Evolutionary conservation across 2,888 invertebrate species (phyloP).

Genomic region (Sylvicola cinctus): DNA sequence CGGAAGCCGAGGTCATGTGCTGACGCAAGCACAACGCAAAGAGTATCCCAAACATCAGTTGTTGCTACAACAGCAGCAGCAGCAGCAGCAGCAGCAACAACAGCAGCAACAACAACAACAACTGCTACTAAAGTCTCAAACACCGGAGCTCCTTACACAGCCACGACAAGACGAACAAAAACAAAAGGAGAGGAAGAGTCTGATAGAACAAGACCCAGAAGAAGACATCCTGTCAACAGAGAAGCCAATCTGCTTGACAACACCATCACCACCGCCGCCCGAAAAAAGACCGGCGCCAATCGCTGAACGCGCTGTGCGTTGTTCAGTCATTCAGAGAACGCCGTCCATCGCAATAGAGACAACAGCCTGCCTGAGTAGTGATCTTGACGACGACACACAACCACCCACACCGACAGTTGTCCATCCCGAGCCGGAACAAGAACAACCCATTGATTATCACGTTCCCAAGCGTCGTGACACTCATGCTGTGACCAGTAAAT

Average conservation of each 20-base stretch:
- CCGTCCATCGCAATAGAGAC: constrained; percentile 26
- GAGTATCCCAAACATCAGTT: no score
- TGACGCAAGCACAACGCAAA: constrained; percentile 65
- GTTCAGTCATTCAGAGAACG: constrained; percentile 68
- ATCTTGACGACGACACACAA: constrained; percentile 28
- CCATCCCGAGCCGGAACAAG: constrained; percentile 45
- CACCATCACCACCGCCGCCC: constrained; percentile 29
- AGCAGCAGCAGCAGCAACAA: neutral
- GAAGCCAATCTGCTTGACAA: constrained; percentile 36
- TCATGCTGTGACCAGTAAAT: no score
- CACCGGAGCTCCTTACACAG: constrained; percentile 1
- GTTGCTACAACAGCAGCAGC: neutral
- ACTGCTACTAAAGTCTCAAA: no score
- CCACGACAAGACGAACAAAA: constrained; percentile 13
- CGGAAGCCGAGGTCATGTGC: constrained; percentile 55
- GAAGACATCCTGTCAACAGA: constrained; percentile 39
- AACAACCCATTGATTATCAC: constrained; percentile 76
- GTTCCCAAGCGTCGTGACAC: constrained; percentile 61
- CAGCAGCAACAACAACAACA: neutral
- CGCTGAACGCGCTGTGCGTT: constrained; percentile 45
- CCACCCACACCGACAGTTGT: constrained; percentile 29
- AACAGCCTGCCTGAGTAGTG: constrained; percentile 4
- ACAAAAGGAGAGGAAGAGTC: constrained; percentile 31
- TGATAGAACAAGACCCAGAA: constrained; percentile 35
- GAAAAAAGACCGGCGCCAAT: constrained; percentile 31